Conservation (phyloP, 2,113 vertebrate genomes). For the Silurus asotus region DNA sequence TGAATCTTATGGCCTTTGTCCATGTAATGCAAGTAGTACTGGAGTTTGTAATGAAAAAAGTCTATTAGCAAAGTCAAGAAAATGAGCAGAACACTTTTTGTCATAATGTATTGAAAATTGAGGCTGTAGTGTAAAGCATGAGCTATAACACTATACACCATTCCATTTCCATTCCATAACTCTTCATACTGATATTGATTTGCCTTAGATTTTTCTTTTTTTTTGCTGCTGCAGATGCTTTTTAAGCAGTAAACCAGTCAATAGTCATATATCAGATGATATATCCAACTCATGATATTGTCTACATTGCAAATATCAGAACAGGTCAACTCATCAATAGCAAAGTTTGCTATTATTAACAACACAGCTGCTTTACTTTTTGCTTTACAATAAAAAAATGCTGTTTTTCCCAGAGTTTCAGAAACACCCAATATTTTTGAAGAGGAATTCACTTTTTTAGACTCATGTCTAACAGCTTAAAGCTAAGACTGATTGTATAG, state of each 20-base stretch:
- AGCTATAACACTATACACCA: background rate
- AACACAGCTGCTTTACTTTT: background rate
- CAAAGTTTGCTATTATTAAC: background rate
- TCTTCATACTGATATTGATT: slow-evolving; percentile 24
- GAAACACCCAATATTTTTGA: too few relatives aligned
- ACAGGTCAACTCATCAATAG: too few relatives aligned
- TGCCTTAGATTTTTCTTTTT: background rate
- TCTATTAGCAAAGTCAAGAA: too few relatives aligned
- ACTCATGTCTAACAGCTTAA: too few relatives aligned
- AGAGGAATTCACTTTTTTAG: too few relatives aligned
- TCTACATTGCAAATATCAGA: background rate
- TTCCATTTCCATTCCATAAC: background rate
- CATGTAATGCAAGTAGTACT: too few relatives aligned
- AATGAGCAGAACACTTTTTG: too few relatives aligned
- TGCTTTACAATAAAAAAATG: background rate
- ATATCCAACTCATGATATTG: background rate
- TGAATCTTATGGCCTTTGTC: too few relatives aligned
- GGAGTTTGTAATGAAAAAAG: too few relatives aligned
- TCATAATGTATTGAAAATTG: background rate
- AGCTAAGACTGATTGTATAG: too few relatives aligned
- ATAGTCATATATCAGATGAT: background rate
- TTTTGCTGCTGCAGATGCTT: background rate
- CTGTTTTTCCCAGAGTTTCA: background rate
- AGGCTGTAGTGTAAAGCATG: background rate
- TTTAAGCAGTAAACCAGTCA: background rate